Evolutionary conservation across 2,113 vertebrate species (phyloP), one percentile per base, ranked within the genome.

Genomic region (Rhipidura dahli): DNA sequence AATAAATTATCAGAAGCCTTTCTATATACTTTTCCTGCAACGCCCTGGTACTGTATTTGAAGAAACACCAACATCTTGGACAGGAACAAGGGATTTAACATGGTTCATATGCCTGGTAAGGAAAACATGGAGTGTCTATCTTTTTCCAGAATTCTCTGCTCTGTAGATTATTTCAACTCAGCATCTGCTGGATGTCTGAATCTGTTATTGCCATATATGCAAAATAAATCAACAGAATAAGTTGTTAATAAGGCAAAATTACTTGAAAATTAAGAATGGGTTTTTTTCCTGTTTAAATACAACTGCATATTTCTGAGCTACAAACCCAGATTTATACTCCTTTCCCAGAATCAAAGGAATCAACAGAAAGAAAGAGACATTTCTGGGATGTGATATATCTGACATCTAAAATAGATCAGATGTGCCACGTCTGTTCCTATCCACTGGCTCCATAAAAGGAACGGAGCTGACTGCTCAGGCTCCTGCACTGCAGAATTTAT

Each of bases 351-450:
- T 88, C 77, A 65, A 90, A 94, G 37, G 26, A 65, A 73, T 33
- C 26, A 5, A 53, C 20, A 77, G 18, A 89, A 93, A 85, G 49
- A 85, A 80, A 35, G 13, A 35, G 20, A 10, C 33, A 65, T 77
- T 86, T 94, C 50, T 80, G 50, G 23, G 75, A 50, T 63, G 54
- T 31, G 61, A 80, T 69, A 15, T 22, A 54, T 88, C 83, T 77
- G 76, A 92, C 19, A 42, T 50, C 47, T 92, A 80, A 93, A 93
- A 90, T 28, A 89, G 79, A 81, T 92, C 90, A 78, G 83, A 66
- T 90, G 56, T 68, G 60, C 45, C 2, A 2, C 4, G 28, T 78
- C 89, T 92, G 56, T 87, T 95, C 68, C 76, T 66, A 81, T 86
- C 76, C 71, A 35, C 51, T 64, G 72, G 51, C 44, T 93, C 76